Evolutionary conservation across 1,140 invertebrate species (phyloP).

Genomic region (Lordiphosa mommai): DNA sequence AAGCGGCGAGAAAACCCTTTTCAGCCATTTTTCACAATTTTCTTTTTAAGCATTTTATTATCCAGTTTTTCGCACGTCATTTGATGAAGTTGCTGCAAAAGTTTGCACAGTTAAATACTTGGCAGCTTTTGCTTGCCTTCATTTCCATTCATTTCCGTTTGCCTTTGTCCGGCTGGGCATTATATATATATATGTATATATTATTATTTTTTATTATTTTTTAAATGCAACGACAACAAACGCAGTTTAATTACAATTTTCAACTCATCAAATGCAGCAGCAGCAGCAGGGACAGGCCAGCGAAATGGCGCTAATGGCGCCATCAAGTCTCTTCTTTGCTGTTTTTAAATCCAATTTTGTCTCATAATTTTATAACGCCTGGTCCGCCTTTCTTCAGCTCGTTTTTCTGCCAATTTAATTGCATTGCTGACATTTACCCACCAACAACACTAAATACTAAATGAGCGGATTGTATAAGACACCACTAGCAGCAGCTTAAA

Average conservation of each 20-base stretch:
- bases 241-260: constrained; percentile 78
- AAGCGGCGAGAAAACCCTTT: constrained; percentile 41
- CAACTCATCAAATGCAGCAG: constrained; percentile 74
- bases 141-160: constrained; percentile 65
- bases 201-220: constrained; percentile 46
- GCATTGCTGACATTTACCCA: constrained; percentile 71
- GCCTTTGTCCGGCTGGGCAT: constrained; percentile 45
- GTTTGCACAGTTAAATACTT: constrained; percentile 67
- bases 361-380: constrained; percentile 66
- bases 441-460: constrained; percentile 12
- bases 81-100: constrained; percentile 59
- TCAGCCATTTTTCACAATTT: constrained; percentile 17
- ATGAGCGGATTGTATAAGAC: not conserved
- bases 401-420: constrained; percentile 62
- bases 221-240: constrained; percentile 76
- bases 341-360: constrained; percentile 71
- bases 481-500: constrained; percentile 20
- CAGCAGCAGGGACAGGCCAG: constrained; percentile 20
- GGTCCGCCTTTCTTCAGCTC: not conserved
- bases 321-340: constrained; percentile 19
- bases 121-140: constrained; percentile 21
- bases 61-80: constrained; percentile 60
- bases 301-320: constrained; percentile 61
- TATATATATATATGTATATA: constrained; percentile 66
- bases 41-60: constrained; percentile 18